phyloP scores from a whole-genome alignment of 2,888 invertebrate genomes.

The Altica lythri region DNA sequence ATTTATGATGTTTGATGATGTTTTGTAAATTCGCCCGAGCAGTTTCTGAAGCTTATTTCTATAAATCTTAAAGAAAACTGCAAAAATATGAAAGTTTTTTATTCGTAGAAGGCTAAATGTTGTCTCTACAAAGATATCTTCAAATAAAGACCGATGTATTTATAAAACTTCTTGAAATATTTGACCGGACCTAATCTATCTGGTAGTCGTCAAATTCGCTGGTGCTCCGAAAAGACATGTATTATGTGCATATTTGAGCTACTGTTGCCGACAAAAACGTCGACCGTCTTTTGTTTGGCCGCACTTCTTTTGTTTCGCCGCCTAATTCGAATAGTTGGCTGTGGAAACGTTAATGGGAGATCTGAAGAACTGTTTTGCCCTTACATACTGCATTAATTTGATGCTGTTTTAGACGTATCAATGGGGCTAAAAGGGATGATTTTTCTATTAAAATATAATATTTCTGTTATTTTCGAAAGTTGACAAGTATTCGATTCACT shows the following conservation, averaged over 20 bases:
- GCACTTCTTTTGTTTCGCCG: conserved; percentile 53
- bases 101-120: background rate
- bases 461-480: too few relatives aligned
- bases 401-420: conserved; percentile 21
- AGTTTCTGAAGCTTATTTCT: too few relatives aligned
- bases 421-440: background rate
- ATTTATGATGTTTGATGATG: too few relatives aligned
- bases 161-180: conserved; percentile 18
- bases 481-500: too few relatives aligned
- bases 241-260: conserved; percentile 52
- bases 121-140: background rate
- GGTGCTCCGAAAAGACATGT: conserved; percentile 43
- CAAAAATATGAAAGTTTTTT: too few relatives aligned
- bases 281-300: conserved; percentile 49
- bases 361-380: conserved; percentile 31
- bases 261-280: conserved; percentile 51
- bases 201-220: conserved; percentile 46
- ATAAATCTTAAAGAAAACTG: too few relatives aligned
- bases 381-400: conserved; percentile 42
- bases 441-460: too few relatives aligned
- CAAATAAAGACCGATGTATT: conserved; percentile 1
- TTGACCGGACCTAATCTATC: conserved; percentile 41
- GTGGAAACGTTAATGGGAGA: conserved; percentile 50
- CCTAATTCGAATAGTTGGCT: conserved; percentile 53
- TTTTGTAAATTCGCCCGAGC: too few relatives aligned